phyloP scores from a whole-genome alignment of 2,888 invertebrate species.

The Ptychoptera albimana region DNA sequence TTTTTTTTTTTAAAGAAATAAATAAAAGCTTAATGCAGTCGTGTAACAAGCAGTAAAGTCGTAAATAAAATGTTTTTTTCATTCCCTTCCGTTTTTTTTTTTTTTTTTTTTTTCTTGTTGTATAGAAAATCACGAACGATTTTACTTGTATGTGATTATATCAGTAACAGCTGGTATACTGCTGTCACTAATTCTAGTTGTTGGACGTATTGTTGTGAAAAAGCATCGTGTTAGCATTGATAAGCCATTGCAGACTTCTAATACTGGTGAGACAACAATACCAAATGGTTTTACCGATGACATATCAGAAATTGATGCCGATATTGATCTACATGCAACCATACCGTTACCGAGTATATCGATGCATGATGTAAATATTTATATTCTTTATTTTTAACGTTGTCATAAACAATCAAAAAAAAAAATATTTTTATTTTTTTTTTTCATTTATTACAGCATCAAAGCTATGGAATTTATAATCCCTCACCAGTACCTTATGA shows the following conservation, averaged over 20 bases:
- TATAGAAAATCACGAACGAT: constrained; percentile 33
- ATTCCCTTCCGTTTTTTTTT: too few species aligned
- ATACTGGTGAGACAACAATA: constrained; percentile 55
- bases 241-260: constrained; percentile 31
- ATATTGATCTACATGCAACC: constrained; percentile 42
- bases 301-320: constrained; percentile 68
- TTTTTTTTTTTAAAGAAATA: background rate
- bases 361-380: constrained; percentile 25
- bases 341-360: constrained; percentile 37
- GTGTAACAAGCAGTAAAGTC: too few species aligned
- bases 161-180: constrained; percentile 54
- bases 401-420: background rate
- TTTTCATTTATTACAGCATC: background rate
- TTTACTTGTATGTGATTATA: constrained; percentile 69
- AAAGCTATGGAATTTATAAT: constrained; percentile 28
- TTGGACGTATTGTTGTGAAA: constrained; percentile 51
- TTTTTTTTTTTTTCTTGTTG: constrained; percentile 9
- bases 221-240: constrained; percentile 43
- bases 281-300: constrained; percentile 71
- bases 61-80: too few species aligned
- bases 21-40: background rate
- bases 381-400: constrained; percentile 2
- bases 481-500: constrained; percentile 24
- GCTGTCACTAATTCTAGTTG: constrained; percentile 51
- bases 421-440: background rate